Evolutionary conservation across 2,113 vertebrate species (phyloP).

Genomic region (Spea bombifrons): DNA sequence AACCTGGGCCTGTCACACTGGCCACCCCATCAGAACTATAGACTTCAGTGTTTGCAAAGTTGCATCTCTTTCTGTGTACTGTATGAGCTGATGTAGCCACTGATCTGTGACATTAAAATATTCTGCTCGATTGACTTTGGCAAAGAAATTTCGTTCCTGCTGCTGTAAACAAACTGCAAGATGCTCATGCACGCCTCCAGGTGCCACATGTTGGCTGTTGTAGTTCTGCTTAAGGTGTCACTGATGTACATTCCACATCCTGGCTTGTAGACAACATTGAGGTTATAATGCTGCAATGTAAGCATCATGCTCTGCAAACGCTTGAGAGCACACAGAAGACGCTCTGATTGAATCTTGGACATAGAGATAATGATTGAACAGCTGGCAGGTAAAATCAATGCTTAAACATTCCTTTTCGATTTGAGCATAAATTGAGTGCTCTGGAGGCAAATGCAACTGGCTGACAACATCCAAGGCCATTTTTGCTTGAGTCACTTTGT

Average conservation of each 20-base stretch:
- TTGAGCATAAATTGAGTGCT: conserved; percentile 40
- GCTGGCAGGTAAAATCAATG: conserved; percentile 43
- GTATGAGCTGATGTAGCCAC: not conserved
- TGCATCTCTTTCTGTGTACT: not conserved
- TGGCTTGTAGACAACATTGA: conserved; percentile 32
- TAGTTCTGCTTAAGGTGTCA: too few species aligned
- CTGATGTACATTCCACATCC: conserved; percentile 36
- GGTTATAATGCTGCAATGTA: not conserved
- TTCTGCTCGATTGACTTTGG: too few species aligned
- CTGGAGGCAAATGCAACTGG: conserved; percentile 1
- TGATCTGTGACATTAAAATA: not conserved
- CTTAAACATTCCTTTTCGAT: conserved; percentile 42
- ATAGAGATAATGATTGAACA: conserved; percentile 42
- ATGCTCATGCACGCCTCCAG: too few species aligned
- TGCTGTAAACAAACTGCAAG: too few species aligned
- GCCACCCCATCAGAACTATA: too few species aligned
- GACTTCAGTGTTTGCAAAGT: not conserved
- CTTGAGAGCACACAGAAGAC: not conserved
- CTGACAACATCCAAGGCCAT: not conserved
- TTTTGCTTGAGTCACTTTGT: not conserved
- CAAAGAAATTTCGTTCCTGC: too few species aligned
- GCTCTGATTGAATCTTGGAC: not conserved
- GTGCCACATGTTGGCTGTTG: too few species aligned
- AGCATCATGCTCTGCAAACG: not conserved
- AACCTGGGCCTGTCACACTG: too few species aligned